Percentiles rank a stretch among this genome's conserved stretches.
Evolutionary conservation across 2,797 vertebrate species (phyloP).

Genomic region (Rhadinocentrus ornatus): DNA sequence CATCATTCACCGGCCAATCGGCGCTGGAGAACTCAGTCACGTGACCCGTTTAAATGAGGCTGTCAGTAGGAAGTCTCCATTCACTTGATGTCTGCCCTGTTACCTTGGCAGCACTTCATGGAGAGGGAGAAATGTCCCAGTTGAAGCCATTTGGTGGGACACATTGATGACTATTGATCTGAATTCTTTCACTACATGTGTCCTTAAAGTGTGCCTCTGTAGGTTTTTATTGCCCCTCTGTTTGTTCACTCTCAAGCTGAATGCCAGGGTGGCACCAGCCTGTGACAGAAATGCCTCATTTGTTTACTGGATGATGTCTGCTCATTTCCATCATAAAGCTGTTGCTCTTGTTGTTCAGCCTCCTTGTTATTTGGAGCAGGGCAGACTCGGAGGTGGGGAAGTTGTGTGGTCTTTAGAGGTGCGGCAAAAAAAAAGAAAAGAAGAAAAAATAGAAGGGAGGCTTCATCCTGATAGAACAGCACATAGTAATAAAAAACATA

Average conservation of each 20-base stretch:
- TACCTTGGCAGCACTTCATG: conserved; percentile 66
- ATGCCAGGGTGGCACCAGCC: conserved; percentile 52
- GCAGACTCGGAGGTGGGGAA: conserved; percentile 21
- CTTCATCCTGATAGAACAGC: conserved; percentile 54
- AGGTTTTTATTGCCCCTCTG: conserved; percentile 37
- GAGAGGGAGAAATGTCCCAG: conserved; percentile 60
- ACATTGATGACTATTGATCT: conserved; percentile 43
- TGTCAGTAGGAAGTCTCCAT: conserved; percentile 50
- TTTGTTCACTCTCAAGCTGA: conserved; percentile 54
- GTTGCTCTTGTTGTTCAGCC: conserved; percentile 7
- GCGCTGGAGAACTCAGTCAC: conserved; percentile 41
- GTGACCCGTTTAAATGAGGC: conserved; percentile 48
- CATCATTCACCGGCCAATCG: conserved; percentile 46
- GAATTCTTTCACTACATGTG: conserved; percentile 63
- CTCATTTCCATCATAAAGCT: conserved; percentile 45
- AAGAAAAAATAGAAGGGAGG: conserved; percentile 59
- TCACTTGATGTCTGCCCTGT: conserved; percentile 50
- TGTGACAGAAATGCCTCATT: conserved; percentile 53
- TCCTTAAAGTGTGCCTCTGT: conserved; percentile 47
- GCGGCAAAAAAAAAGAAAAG: conserved; percentile 18
- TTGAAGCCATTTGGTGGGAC: conserved; percentile 40
- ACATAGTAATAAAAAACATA: conserved; percentile 63
- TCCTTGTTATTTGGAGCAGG: conserved; percentile 46
- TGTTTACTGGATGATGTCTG: conserved; percentile 39
- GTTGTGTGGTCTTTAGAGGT: conserved; percentile 36